These are phyloP conservation scores for Chaitophorus viminalis DNA, from an alignment of 2,888 invertebrate species.

Conservation along the genomic window DNA sequence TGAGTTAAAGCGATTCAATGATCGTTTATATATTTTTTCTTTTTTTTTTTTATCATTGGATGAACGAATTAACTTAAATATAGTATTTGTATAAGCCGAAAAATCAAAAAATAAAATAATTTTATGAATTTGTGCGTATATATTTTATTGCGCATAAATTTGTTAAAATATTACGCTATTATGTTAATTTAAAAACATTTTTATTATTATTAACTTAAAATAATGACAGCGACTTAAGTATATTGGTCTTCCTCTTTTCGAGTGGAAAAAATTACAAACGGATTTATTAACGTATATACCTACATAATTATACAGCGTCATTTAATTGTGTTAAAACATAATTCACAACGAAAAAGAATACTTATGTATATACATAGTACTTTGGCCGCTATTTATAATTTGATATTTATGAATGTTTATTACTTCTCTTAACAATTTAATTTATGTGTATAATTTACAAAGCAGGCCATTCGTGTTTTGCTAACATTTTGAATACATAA, in stretches of 20 bases:
- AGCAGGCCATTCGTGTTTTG: neutral
- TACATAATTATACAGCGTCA: neutral
- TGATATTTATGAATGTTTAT: slow-evolving; percentile 15
- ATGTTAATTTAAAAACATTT: slow-evolving; percentile 32
- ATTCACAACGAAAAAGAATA: neutral
- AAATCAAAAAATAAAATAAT: neutral
- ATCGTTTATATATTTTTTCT: neutral
- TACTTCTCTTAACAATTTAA: slow-evolving; percentile 6
- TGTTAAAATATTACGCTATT: slow-evolving; percentile 7
- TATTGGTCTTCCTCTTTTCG: neutral
- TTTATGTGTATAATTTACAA: slow-evolving; percentile 39
- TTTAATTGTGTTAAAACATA: neutral
- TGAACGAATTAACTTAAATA: neutral
- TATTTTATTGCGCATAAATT: neutral
- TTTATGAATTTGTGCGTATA: neutral
- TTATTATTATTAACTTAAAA: slow-evolving; percentile 14
- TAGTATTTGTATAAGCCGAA: neutral
- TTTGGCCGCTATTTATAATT: slow-evolving; percentile 10
- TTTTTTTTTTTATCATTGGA: neutral
- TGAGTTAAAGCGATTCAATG: neutral
- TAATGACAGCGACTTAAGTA: neutral
- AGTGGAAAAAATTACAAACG: neutral
- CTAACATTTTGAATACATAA: slow-evolving; percentile 9
- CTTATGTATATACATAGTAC: too few relatives aligned
- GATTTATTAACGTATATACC: neutral